Conservation (phyloP, 2,797 vertebrate genomes). For the Enoplosus armatus region DNA sequence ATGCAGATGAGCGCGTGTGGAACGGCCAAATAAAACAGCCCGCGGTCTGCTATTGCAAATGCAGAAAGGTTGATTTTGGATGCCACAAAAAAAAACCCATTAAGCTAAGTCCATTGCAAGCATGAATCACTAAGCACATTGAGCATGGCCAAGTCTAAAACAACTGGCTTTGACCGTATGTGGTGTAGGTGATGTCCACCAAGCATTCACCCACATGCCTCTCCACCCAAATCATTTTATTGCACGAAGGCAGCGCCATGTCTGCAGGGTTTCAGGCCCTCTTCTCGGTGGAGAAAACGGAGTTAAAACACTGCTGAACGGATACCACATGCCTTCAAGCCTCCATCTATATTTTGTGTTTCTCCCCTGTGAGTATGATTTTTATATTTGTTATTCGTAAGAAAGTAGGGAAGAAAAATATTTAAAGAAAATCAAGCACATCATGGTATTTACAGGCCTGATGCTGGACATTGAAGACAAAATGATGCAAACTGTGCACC, state of each 20-base stretch:
- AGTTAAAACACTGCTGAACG: slow-evolving; percentile 34
- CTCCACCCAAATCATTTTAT: slow-evolving; percentile 81
- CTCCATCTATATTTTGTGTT: slow-evolving; percentile 20
- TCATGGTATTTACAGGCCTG: neutral
- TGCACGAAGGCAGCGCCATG: slow-evolving; percentile 76
- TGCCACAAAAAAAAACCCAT: slow-evolving; percentile 9
- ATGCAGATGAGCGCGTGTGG: slow-evolving; percentile 10
- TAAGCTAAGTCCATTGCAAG: slow-evolving; percentile 7
- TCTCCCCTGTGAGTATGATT: slow-evolving; percentile 61
- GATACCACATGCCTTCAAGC: slow-evolving; percentile 32
- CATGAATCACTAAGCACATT: slow-evolving; percentile 45
- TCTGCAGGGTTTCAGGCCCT: slow-evolving; percentile 46
- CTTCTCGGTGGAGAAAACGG: slow-evolving; percentile 28
- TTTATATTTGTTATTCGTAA: neutral
- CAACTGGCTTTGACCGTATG: slow-evolving; percentile 85
- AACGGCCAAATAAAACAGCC: slow-evolving; percentile 29
- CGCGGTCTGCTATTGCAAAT: neutral
- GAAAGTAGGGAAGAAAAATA: neutral
- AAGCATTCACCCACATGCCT: slow-evolving; percentile 77
- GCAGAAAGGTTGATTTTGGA: slow-evolving; percentile 23
- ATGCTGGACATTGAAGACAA: neutral
- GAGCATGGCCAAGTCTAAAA: slow-evolving; percentile 84
- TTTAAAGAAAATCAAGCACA: neutral
- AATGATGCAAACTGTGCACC: neutral
- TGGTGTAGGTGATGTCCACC: slow-evolving; percentile 75